phyloP scores from a whole-genome alignment of 1,140 invertebrate species.

The Pararge aegeria region DNA sequence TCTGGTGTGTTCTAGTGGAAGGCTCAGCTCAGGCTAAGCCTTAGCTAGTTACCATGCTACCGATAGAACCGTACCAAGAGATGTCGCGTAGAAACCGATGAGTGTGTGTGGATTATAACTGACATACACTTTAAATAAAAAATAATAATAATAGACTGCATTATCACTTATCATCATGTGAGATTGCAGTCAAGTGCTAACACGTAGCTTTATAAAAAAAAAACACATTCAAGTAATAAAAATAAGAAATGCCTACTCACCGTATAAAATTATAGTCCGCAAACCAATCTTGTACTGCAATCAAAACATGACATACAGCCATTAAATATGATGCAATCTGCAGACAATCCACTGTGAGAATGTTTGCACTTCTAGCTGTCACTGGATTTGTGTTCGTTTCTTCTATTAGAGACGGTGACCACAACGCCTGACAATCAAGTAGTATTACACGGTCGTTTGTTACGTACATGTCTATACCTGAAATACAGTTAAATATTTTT shows the following conservation, averaged over 20 bases:
- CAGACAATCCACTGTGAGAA: constrained; percentile 84
- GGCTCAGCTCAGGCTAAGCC: too few relatives aligned
- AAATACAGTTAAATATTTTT: constrained; percentile 25
- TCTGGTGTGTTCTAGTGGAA: too few relatives aligned
- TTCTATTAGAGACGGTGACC: constrained; percentile 65
- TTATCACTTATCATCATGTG: too few relatives aligned
- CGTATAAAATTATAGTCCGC: constrained; percentile 84
- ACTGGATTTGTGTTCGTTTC: constrained; percentile 65
- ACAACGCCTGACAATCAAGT: constrained; percentile 81
- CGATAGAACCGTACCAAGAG: too few relatives aligned
- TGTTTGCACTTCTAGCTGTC: constrained; percentile 80
- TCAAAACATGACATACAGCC: constrained; percentile 93
- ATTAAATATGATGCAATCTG: constrained; percentile 91
- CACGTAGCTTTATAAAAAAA: not conserved
- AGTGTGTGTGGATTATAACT: too few relatives aligned
- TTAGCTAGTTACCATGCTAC: too few relatives aligned
- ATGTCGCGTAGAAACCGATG: too few relatives aligned
- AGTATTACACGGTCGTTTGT: constrained; percentile 82
- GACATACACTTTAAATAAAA: too few relatives aligned
- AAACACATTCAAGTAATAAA: not conserved
- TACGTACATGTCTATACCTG: constrained; percentile 82
- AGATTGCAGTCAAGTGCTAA: not conserved
- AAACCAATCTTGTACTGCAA: constrained; percentile 93
- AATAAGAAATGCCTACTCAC: constrained; percentile 32
- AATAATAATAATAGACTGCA: too few relatives aligned